Evolutionary conservation across 2,797 vertebrate genomes (phyloP).

Genomic region (Crocodylus rhombifer): DNA sequence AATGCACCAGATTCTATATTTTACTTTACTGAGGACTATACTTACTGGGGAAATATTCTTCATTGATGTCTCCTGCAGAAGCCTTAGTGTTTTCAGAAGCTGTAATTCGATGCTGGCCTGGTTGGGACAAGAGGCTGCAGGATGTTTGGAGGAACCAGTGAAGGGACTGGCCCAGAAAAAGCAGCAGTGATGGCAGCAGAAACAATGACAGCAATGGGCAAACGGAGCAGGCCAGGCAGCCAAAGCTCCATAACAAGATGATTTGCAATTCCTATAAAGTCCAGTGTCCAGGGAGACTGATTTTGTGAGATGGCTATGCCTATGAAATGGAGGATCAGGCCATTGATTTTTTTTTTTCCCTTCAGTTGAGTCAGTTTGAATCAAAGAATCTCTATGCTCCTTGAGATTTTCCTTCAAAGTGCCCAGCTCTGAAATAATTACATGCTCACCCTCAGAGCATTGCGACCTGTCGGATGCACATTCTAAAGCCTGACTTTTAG

Average conservation of each 20-base stretch:
- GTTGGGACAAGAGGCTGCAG: not conserved
- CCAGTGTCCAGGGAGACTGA: slow-evolving; percentile 74
- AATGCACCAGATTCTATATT: rapidly evolving
- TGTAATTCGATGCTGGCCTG: not conserved
- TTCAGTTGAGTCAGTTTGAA: slow-evolving; percentile 50
- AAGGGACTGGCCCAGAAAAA: rapidly evolving
- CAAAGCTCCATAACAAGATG: not conserved
- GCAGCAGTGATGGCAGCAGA: slow-evolving; percentile 23
- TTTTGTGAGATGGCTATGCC: slow-evolving; percentile 36
- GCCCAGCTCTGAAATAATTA: not conserved
- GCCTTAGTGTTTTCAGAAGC: slow-evolving; percentile 34
- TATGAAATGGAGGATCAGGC: not conserved
- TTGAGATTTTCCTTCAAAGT: not conserved
- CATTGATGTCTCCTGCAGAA: slow-evolving; percentile 51
- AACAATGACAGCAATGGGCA: slow-evolving; percentile 15
- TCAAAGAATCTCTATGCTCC: slow-evolving; percentile 45
- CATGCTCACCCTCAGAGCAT: not conserved
- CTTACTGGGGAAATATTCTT: slow-evolving; percentile 68
- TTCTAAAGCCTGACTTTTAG: not conserved
- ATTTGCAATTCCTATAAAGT: not conserved
- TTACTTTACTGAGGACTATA: not conserved
- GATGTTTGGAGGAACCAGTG: not conserved
- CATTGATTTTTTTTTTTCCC: not conserved
- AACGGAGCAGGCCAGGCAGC: rapidly evolving
- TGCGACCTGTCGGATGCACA: not conserved